These are phyloP conservation scores for Petrocephalus schoutedeni DNA, from an alignment of 2,797 vertebrate genomes.

Conservation along the genomic window DNA sequence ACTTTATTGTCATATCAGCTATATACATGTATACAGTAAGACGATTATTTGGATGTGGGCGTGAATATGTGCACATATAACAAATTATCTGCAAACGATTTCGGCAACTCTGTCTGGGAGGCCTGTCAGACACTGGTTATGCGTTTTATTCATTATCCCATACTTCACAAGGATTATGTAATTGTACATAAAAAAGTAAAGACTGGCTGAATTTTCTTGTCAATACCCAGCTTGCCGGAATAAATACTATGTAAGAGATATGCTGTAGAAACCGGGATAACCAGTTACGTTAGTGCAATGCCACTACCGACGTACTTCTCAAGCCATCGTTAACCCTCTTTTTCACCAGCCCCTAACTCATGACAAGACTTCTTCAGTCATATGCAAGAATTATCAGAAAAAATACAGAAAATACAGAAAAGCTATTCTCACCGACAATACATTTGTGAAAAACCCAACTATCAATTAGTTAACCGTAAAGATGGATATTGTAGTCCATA, in stretches of 20 bases:
- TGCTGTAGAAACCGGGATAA: not conserved
- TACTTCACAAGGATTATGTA: not conserved
- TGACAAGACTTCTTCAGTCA: not conserved
- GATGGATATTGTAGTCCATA: constrained; percentile 49
- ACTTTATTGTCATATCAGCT: no score
- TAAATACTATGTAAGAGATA: not conserved
- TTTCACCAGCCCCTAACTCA: not conserved
- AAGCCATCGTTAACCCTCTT: not conserved
- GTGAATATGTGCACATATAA: not conserved
- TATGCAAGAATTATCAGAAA: not conserved
- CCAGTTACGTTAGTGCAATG: not conserved
- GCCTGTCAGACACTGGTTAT: not conserved
- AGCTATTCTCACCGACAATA: constrained; percentile 40
- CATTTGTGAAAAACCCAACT: not conserved
- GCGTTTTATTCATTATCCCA: not conserved
- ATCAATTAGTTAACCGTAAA: not conserved
- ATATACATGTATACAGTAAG: no score
- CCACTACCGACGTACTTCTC: not conserved
- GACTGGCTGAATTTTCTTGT: not conserved
- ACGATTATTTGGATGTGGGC: not conserved
- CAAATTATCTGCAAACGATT: not conserved
- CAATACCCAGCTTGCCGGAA: not conserved
- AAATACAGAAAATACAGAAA: not conserved
- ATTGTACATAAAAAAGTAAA: not conserved
- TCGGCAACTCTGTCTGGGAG: not conserved